Base-by-base conservation (phyloP, 2,797 vertebrate genomes). In the Anguilla pacifica region DNA sequence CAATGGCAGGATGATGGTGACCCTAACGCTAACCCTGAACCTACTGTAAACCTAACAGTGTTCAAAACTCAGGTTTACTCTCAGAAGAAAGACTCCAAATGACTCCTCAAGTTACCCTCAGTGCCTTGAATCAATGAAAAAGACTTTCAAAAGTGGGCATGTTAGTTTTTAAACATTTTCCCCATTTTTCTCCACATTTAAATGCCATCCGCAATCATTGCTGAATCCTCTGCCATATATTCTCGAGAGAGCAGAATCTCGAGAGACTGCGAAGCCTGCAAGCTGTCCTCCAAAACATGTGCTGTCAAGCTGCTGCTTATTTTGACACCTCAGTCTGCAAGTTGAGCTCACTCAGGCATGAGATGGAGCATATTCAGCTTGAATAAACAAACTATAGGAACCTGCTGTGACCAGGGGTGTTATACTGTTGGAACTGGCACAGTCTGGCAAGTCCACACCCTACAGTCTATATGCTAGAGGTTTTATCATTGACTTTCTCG, bases 41-140 rank as follows among this genome's bases (percentile, higher is more conserved):
- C 43, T 46, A 46, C 43, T 46, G 43, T 13, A 39, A 19, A 10
- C 28, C 43, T 46, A 39, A n/a, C 25, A 46, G n/a, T 67, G 25
- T 67, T 67, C 64, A 67, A 67, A 67, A 28, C n/a, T 79, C 72
- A 77, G 72, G 72, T 77, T 77, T 77, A 22, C 17, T n/a, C 39
- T 19, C 31, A 35, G 13, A 77, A 79, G 17, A 1, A 72, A 79
- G 19, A 13, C 74, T 43, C 19, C 28, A 39, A 31, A 74, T 74
- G 70, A 35, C 70, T 77, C 28, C 72, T 74, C 28, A 77, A 15
- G 2, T 77, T 81, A 46, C 31, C 17, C 43, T 49, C 39, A 22
- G 43, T 81, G 11, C 3, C 77, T 19, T 81, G 17, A 46, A 81
- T 39, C 72, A 39, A 35, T n/a, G 64, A 70, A n/a, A 9, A 70